Base-by-base conservation (phyloP, 2,888 invertebrate species). In the Zelleria hepariella region DNA sequence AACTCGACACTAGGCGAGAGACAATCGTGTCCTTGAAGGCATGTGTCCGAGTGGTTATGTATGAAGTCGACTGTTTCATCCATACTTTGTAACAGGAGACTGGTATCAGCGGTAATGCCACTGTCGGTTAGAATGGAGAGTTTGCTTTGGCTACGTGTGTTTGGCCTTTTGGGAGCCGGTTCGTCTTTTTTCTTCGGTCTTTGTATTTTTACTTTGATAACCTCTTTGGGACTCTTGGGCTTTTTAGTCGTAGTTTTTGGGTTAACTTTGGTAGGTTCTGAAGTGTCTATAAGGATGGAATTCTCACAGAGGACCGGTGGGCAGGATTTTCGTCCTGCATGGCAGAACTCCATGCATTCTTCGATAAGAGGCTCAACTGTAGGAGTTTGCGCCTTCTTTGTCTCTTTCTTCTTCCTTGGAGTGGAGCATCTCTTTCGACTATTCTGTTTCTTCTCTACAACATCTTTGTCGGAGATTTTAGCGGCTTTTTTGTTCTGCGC, bases 11-110 rank as follows among this genome's bases (percentile, higher is more conserved):
- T 83, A 47, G 79, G 70, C 0, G 68, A 72, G 18, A 82, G 63
- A 68, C 86, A 86, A 53, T 87, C 86, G 52, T 79, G 73, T 0
- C 80, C 74, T 20, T 77, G 75, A 0, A 87, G 68, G 60, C 87
- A 88, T 0, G 87, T 83, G 59, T 87, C 86, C 0, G 87, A 83
- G 65, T 87, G 87, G 62, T 87, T 87, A 60, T 88, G 87, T 63
- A 86, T 85, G 0, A 86, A 74, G 48, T 86, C 82, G 0, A 82
- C 68, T 59, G 74, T 82, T 6, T 78, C 76, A 26, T 76, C 70
- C 0, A 62, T 62, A 10, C 67, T 65, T 20, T 71, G 67, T 53
- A 71, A 62, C 32, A 75, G 69, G 15, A 71, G 60, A 27, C 70
- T 72, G 1, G 75, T 76, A 23, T 67, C 77, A 32, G 78, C 77